Conservation (phyloP, 2,888 invertebrate species). For the Smittia aterrima region DNA sequence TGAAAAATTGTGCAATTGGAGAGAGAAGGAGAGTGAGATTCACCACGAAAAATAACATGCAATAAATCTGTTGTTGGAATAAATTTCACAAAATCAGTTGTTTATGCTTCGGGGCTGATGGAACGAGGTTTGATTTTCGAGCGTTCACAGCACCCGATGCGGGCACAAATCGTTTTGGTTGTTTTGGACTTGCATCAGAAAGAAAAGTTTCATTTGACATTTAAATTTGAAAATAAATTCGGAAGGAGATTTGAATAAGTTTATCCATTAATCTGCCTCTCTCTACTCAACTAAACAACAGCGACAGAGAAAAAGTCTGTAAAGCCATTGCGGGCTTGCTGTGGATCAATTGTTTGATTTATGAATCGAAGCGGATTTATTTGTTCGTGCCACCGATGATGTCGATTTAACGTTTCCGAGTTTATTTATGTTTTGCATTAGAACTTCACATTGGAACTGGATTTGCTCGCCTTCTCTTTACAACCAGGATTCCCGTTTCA, state of each 20-base stretch:
- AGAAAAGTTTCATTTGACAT: conserved; percentile 1
- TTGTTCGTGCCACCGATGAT: neutral
- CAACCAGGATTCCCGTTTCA: neutral
- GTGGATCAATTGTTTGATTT: conserved; percentile 10
- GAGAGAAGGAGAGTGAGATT: neutral
- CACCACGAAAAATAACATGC: conserved; percentile 4
- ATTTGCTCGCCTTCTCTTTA: neutral
- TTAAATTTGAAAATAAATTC: neutral
- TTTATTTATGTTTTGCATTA: neutral
- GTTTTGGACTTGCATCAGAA: neutral
- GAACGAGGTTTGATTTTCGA: neutral
- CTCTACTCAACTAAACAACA: neutral
- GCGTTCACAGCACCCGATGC: neutral
- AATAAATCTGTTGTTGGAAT: neutral
- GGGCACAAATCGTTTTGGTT: neutral
- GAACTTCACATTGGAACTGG: neutral
- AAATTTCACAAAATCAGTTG: neutral
- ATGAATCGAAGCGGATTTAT: neutral
- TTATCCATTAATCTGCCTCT: too few relatives aligned
- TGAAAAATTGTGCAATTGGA: neutral
- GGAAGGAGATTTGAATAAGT: neutral
- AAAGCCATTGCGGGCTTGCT: neutral
- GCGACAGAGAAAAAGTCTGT: neutral
- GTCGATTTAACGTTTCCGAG: neutral
- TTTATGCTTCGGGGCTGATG: neutral